Evolutionary conservation across 2,888 invertebrate species (phyloP).

Genomic region (Aromia moschata): DNA sequence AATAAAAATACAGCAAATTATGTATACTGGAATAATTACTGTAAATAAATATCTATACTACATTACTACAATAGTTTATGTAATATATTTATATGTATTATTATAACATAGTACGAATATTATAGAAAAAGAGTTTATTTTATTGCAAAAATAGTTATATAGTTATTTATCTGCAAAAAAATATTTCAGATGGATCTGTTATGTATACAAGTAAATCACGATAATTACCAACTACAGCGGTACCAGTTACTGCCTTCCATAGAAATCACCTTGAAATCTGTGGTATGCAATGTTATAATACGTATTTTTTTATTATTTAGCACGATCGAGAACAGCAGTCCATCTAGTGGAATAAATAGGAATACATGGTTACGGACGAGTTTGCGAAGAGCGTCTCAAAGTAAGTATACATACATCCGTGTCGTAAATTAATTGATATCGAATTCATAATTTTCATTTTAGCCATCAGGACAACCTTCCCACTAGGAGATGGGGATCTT

Average conservation of each 20-base stretch:
- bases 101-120: no score
- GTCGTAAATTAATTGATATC: constrained; percentile 39
- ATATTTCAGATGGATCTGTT: no score
- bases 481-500: constrained; percentile 73
- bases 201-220: not conserved
- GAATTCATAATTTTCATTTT: constrained; percentile 64
- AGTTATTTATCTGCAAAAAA: no score
- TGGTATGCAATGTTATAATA: not conserved
- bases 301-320: constrained; percentile 29
- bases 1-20: no score
- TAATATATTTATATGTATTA: no score
- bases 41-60: no score
- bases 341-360: constrained; percentile 71
- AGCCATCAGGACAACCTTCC: constrained; percentile 70
- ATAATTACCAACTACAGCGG: not conserved
- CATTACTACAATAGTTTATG: no score
- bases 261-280: constrained; percentile 7
- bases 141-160: no score
- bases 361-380: constrained; percentile 89
- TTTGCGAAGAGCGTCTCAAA: constrained; percentile 80
- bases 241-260: constrained; percentile 1
- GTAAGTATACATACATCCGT: constrained; percentile 67
- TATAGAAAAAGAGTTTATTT: no score
- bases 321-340: constrained; percentile 70
- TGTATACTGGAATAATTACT: no score